phyloP scores from a whole-genome alignment of 2,888 invertebrate genomes.

The Balanococcus diminutus region DNA sequence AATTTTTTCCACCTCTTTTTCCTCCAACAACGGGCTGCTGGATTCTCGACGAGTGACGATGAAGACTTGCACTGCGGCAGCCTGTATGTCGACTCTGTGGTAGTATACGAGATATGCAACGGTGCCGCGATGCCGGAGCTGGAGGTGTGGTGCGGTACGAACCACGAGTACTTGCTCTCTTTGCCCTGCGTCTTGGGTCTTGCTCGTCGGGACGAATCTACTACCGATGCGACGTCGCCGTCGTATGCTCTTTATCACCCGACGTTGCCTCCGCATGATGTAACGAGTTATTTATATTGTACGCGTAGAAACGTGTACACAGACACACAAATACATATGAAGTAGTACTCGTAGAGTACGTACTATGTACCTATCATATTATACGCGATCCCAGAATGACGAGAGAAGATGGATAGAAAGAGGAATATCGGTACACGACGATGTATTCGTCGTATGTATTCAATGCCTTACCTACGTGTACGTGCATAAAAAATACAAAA shows the following conservation, averaged over 20 bases:
- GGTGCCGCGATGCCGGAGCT: not conserved
- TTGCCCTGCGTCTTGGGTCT: not conserved
- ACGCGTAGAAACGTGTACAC: not conserved
- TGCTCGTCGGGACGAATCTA: not conserved
- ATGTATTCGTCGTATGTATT: not conserved
- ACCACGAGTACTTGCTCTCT: not conserved
- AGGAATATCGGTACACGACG: not conserved
- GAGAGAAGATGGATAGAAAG: not conserved
- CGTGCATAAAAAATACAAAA: not conserved
- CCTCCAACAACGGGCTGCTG: not conserved
- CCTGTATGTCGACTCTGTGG: not conserved
- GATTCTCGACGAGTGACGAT: not conserved
- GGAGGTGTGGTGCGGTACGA: not conserved
- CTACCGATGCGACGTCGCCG: not conserved
- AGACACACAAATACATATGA: not conserved
- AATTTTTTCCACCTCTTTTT: not conserved
- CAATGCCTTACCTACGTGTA: not conserved
- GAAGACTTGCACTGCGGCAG: not conserved
- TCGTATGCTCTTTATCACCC: slow-evolving; percentile 20
- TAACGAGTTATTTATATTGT: slow-evolving; percentile 38
- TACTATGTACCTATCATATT: not conserved
- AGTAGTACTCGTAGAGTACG: not conserved
- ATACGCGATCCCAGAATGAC: not conserved
- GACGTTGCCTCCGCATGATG: slow-evolving; percentile 37
- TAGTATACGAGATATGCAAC: not conserved